phyloP scores from a whole-genome alignment of 2,797 vertebrate genomes.

The Chelidonichthys spinosus region DNA sequence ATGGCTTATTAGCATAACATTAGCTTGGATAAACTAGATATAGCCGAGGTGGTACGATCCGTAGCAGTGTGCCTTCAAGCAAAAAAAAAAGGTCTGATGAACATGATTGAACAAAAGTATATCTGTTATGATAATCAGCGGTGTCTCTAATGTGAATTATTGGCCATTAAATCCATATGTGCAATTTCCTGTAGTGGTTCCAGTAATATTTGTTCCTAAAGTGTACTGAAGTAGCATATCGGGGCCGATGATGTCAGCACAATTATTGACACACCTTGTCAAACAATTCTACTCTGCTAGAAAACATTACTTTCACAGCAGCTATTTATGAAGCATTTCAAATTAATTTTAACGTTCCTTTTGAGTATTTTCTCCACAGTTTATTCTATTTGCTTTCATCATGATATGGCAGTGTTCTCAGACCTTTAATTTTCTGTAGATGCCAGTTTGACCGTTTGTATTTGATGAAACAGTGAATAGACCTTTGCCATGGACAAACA shows the following conservation, averaged over 20 bases:
- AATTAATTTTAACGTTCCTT: too few species aligned
- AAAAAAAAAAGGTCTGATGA: not conserved
- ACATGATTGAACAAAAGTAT: not conserved
- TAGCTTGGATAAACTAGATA: not conserved
- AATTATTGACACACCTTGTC: too few species aligned
- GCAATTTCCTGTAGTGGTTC: not conserved
- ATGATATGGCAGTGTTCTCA: too few species aligned
- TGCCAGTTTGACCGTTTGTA: too few species aligned
- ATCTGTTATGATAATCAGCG: not conserved
- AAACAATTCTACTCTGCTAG: not conserved
- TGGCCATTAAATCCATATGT: not conserved
- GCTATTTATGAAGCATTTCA: too few species aligned
- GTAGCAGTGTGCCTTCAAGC: not conserved
- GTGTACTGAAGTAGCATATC: not conserved
- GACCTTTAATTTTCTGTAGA: too few species aligned
- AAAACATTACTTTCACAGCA: too few species aligned
- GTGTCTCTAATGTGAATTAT: not conserved
- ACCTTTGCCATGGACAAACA: too few species aligned
- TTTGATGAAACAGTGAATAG: too few species aligned
- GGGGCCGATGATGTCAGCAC: too few species aligned
- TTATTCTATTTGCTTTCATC: too few species aligned
- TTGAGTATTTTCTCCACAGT: too few species aligned
- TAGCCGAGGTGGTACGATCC: not conserved
- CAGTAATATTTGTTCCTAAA: not conserved
- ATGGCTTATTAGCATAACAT: conserved; percentile 8